Base-by-base conservation (phyloP, 2,888 invertebrate species). In the Eubasilissa splendida region DNA sequence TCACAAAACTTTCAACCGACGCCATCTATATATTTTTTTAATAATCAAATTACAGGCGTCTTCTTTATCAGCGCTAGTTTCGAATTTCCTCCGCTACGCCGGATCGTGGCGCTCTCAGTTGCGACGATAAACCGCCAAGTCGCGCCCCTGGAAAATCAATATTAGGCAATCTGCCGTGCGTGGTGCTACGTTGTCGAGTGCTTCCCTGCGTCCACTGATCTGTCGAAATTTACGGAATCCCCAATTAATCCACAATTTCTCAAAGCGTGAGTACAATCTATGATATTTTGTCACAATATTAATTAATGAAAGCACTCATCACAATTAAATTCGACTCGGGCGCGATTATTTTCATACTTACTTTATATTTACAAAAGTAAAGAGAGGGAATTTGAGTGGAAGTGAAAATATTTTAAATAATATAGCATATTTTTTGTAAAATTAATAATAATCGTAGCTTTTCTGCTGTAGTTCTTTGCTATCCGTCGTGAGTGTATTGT, bases 121-220 rank as follows among this genome's bases (percentile, higher is more conserved):
- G 14, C 22, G 22, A 53, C 68, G 77, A 77, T 80, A 77, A 80
- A 82, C 70, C 78, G 65, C 60, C 33, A 53, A 76, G 82, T 81
- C 79, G 79, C 81, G 73, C 81, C 83, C 83, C 59, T 52, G 22
- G 81, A 83, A 83, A 83, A 81, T 81, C 81, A 83, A 81, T 81
- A 81, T 65, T 74, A 58, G 73, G 56, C 78, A 76, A 73, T 79
- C 79, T 73, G 81, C 63, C 83, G 83, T 81, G 81, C 80, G 79
- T 81, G 65, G 65, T 50, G 60, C 42, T 60, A 52, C 75, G 59
- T 74, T 59, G 74, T 33, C 22, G 53, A 75, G 56, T 54, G 53
- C 65, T 63, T 22, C 33, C n/a, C 50, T 71, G 71, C 60, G 22
- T 8, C 33, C 75, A 11, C 31, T 31, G 22, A 58, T 74, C 22